Base-by-base conservation (phyloP, 2,113 vertebrate species). In the Helogale parvula region DNA sequence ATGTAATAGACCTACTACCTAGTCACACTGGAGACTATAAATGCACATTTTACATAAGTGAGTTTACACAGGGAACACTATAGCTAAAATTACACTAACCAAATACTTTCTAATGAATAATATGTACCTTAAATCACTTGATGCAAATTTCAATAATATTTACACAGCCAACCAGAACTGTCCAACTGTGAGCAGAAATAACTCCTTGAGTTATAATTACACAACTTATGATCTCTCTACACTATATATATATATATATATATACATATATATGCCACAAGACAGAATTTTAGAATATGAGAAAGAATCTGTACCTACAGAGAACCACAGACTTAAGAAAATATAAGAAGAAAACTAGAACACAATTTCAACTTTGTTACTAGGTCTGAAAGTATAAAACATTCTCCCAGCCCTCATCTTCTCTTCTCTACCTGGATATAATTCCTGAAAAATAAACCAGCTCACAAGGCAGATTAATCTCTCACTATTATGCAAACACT, bases 81-180 rank as follows among this genome's bases (percentile, higher is more conserved):
- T 16, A 35, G 29, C 38, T 65, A 91, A 95, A 93, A 91, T 68
- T 47, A 38, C 27, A 81, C 35, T 84, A 41, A 63, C 38, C 33
- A 76, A 89, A 92, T 3, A 66, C 93, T 92, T 76, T 88, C 79
- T 71, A 47, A 86, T 85, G 52, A 96, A 54, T 71, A 76, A 89
- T 21, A 63, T n/a, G 2, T 6, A 81, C 35, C 25, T 29, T 76
- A 23, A 97, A 65, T 33, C 80, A 45, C 35, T 31, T 92, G 11
- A 86, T 88, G 47, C 16, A 83, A 81, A 4, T 52, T 66, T 86
- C 50, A 90, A 15, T 21, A 76, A 89, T 14, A 80, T 47, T 93
- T 31, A 69, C 60, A 83, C 1, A 50, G 60, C 10, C 92, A 84
- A 60, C 15, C 57, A 65, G 29, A 54, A 92, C 10, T 93, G 66